A percentile compares a stretch with the other conserved stretches of the same genome.
These are phyloP conservation scores for Coregonus clupeaformis DNA, from an alignment of 2,113 vertebrate genomes.

Conservation along the genomic window DNA sequence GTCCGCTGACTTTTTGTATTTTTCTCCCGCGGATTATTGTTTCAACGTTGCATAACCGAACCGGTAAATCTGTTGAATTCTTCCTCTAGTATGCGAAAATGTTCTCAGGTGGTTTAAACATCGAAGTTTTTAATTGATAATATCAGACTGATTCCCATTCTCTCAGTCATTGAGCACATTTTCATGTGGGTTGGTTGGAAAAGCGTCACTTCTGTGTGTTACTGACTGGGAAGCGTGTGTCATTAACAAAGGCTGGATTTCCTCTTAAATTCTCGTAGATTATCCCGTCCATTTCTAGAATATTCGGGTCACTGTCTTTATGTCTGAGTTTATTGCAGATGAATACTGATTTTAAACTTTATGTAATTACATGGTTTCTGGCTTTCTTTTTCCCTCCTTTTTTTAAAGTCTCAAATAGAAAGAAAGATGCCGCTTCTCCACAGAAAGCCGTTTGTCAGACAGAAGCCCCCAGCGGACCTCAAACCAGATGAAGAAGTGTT, in stretches of 20 bases:
- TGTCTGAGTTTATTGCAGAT: neutral
- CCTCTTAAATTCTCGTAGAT: slow-evolving; percentile 32
- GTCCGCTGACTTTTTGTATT: slow-evolving; percentile 13
- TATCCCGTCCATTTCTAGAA: neutral
- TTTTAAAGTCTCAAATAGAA: slow-evolving; percentile 52
- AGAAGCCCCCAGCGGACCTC: slow-evolving; percentile 85
- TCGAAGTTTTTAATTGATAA: neutral
- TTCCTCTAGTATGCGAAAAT: neutral
- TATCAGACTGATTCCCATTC: neutral
- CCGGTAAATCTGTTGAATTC: slow-evolving; percentile 32
- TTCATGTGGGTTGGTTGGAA: slow-evolving; percentile 53
- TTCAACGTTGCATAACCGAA: slow-evolving; percentile 5
- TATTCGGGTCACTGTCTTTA: neutral
- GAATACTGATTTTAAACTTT: neutral
- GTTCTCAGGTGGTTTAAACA: neutral
- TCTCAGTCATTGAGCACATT: slow-evolving; percentile 23
- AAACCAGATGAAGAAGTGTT: slow-evolving; percentile 92
- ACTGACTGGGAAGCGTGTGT: slow-evolving; percentile 59
- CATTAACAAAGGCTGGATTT: slow-evolving; percentile 72
- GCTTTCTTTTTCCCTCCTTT: slow-evolving; percentile 51
- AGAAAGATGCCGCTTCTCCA: slow-evolving; percentile 92
- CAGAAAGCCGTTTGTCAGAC: slow-evolving; percentile 89
- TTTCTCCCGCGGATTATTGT: slow-evolving; percentile 31
- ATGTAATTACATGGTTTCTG: slow-evolving; percentile 21
- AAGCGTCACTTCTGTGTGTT: slow-evolving; percentile 51